Base-by-base conservation (phyloP, 1,140 invertebrate genomes). In the Drosophila subobscura region DNA sequence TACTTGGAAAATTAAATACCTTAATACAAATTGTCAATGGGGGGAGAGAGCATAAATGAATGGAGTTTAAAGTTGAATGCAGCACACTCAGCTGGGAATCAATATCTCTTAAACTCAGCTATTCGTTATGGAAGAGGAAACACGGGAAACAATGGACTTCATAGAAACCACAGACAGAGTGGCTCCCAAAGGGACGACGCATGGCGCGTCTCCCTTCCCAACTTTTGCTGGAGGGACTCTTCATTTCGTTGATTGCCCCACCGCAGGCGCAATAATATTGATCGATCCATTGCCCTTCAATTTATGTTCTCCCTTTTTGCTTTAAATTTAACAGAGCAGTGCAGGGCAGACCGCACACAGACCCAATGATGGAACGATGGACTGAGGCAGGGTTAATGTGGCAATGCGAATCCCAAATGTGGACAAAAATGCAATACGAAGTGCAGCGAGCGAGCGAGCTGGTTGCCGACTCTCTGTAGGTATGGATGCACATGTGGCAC, bases 181-280 rank as follows among this genome's bases (percentile, higher is more conserved):
- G 53, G 42, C 16, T 33, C 41, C 45, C 66, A 41, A 50, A 6
- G 12, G 65, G 65, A 37, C 25, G 61, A 68, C n/a, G 25, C 65
- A 49, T 68, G 65, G 33, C 63, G 50, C 63, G n/a, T 5, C 10
- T 33, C 8, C 20, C 6, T n/a, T 23, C 12, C 14, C 41, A 25
- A n/a, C 29, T 41, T 67, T 29, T 58, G 57, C 46, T 50, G 50
- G 20, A 47, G 66, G 46, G 67, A 71, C 67, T 71, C 54, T 71
- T 67, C 66, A 71, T 71, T 71, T 71, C 46, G 66, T 65, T 73
- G 72, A 76, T 75, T 76, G 72, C 52, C 56, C 51, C 57, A 56
- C 72, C 63, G 42, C 73, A 68, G 63, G 64, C 73, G 72, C 46
- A 68, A 68, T 60, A 76, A 76, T 76, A 76, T 76, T 76, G 73